phyloP scores from a whole-genome alignment of 2,888 invertebrate genomes.

The Clepsis dumicolana region DNA sequence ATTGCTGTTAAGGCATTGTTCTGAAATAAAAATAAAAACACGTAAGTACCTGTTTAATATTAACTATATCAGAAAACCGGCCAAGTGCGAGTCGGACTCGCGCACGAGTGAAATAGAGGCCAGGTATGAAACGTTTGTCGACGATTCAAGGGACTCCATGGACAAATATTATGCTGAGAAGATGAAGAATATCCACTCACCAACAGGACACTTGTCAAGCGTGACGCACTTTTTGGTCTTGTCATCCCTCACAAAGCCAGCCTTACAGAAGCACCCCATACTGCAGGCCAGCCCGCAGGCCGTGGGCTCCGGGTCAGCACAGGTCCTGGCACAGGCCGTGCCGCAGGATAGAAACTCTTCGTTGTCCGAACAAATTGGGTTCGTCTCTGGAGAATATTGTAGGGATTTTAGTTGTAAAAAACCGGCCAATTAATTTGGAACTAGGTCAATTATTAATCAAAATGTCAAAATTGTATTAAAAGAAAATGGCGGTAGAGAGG shows the following conservation, averaged over 20 bases:
- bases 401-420: background rate
- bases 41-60: background rate
- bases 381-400: slow-evolving; percentile 52
- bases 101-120: too few relatives aligned
- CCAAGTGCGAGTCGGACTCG: too few relatives aligned
- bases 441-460: too few relatives aligned
- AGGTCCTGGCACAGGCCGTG: slow-evolving; percentile 70
- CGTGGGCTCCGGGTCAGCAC: slow-evolving; percentile 65
- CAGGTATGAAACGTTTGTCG: too few relatives aligned
- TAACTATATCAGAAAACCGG: too few relatives aligned
- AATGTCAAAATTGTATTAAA: too few relatives aligned
- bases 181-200: slow-evolving; percentile 65
- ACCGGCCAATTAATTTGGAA: too few relatives aligned
- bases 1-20: slow-evolving; percentile 70
- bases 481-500: too few relatives aligned
- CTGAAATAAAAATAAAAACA: slow-evolving; percentile 56
- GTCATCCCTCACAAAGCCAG: slow-evolving; percentile 71
- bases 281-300: slow-evolving; percentile 71
- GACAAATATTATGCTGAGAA: too few relatives aligned
- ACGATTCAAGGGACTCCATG: too few relatives aligned
- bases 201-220: slow-evolving; percentile 70
- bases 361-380: slow-evolving; percentile 62
- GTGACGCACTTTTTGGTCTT: slow-evolving; percentile 67
- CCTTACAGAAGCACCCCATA: slow-evolving; percentile 78
- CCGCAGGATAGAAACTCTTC: slow-evolving; percentile 77